These are phyloP conservation scores for Eubasilissa regina DNA, from an alignment of 1,140 invertebrate species.

Conservation along the genomic window DNA sequence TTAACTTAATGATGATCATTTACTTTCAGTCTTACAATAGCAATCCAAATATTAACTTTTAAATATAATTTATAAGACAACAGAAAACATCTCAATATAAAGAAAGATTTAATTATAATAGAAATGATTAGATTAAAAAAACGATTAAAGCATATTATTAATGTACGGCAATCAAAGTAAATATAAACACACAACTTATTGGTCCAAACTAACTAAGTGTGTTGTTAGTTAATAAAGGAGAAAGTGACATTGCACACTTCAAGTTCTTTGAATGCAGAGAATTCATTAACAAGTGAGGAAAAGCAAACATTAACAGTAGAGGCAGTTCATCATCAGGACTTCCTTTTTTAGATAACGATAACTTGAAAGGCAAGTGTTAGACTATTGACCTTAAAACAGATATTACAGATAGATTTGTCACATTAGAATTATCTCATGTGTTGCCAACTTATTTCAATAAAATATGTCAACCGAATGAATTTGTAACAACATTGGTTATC, in stretches of 20 bases:
- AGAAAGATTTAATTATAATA: constrained; percentile 4
- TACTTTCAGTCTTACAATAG: constrained; percentile 55
- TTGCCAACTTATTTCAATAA: neutral
- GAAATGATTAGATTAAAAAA: constrained; percentile 16
- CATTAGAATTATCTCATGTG: constrained; percentile 32
- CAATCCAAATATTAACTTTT: constrained; percentile 48
- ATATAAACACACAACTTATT: constrained; percentile 36
- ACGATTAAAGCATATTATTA: constrained; percentile 11
- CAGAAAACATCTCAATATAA: constrained; percentile 32
- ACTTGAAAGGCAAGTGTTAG: constrained; percentile 27
- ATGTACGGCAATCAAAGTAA: constrained; percentile 36
- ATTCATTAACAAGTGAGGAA: constrained; percentile 26
- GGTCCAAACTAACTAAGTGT: constrained; percentile 35
- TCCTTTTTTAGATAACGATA: constrained; percentile 11
- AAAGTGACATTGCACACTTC: constrained; percentile 27
- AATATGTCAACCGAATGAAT: no score
- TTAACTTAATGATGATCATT: constrained; percentile 46
- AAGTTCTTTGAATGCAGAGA: constrained; percentile 18
- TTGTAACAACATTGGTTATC: neutral
- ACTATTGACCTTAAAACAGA: constrained; percentile 6
- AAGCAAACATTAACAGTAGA: constrained; percentile 9
- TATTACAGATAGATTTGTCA: constrained; percentile 36
- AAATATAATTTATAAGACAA: constrained; percentile 34
- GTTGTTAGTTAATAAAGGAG: neutral
- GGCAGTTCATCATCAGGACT: neutral